Evolutionary conservation across 2,113 vertebrate genomes (phyloP).

Genomic region (Rostratula benghalensis): DNA sequence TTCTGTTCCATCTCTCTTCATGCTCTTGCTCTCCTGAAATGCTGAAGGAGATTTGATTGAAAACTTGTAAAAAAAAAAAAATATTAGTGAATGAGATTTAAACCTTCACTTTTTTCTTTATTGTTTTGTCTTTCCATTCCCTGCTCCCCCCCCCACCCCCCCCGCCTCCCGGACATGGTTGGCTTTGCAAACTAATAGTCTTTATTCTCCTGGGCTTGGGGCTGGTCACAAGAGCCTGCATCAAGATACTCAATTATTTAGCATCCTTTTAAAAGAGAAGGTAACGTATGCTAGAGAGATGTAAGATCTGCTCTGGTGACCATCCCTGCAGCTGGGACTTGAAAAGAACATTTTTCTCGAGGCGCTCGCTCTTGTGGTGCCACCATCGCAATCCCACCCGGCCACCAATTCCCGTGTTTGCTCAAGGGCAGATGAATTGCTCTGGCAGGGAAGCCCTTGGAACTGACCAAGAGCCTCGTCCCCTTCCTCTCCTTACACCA

Average conservation of each 20-base stretch:
- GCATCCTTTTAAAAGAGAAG: slow-evolving; percentile 28
- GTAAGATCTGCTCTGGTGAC: slow-evolving; percentile 2
- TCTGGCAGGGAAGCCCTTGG: background rate
- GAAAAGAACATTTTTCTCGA: background rate
- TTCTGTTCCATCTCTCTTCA: background rate
- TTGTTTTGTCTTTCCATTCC: background rate
- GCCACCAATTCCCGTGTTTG: background rate
- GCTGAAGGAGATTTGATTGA: background rate
- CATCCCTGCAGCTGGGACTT: background rate
- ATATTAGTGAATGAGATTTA: background rate
- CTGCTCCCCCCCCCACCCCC: no score
- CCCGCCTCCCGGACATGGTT: background rate
- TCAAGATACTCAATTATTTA: slow-evolving; percentile 51
- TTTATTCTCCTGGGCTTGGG: slow-evolving; percentile 19
- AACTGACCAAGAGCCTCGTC: background rate
- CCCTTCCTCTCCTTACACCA: background rate
- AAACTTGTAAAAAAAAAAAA: background rate
- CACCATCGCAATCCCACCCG: background rate
- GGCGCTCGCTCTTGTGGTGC: background rate
- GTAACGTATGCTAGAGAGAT: background rate
- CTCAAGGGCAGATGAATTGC: background rate
- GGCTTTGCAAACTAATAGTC: slow-evolving; percentile 20
- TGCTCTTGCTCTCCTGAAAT: background rate
- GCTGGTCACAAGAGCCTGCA: background rate
- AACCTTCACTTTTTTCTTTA: background rate